Evolutionary conservation across 1,140 invertebrate species (phyloP), one percentile per base, ranked within the genome.

Genomic region (Phymorhynchus buccinoides): DNA sequence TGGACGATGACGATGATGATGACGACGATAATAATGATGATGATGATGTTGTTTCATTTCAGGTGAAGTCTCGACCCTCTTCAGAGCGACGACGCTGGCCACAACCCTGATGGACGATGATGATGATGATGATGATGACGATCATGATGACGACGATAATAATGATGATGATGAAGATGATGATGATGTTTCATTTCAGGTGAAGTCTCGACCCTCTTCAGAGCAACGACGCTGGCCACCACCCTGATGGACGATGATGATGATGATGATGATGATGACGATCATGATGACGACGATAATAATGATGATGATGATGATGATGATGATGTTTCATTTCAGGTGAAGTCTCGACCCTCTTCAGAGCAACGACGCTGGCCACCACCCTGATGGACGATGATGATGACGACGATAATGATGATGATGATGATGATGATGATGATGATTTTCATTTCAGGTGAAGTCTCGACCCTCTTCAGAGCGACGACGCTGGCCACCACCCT

Each of bases 91-190:
- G 18, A 98, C 97, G 73, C 94, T 99, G 75, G 97, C 97, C 35
- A 99, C 98, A 27, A 98, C 98, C 1, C 94, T 99, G 52, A 97
- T 99, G 96, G 98, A 99, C 94, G n/a, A n/a, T n/a, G n/a, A n/a
- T n/a, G n/a, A n/a, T n/a, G n/a, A n/a, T n/a, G n/a, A n/a, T n/a
- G n/a, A n/a, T n/a, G n/a, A n/a, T n/a, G n/a, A n/a, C n/a, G n/a
- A n/a, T n/a, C n/a, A n/a, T n/a, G n/a, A n/a, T n/a, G n/a, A n/a
- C n/a, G n/a, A n/a, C n/a, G n/a, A n/a, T n/a, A n/a, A n/a, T n/a
- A n/a, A n/a, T n/a, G n/a, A n/a, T n/a, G n/a, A n/a, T n/a, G n/a
- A n/a, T n/a, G n/a, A n/a, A n/a, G n/a, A n/a, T n/a, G n/a, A n/a
- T n/a, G n/a, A n/a, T 84, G 41, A 56, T 66, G 73, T 18, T 22